These are phyloP conservation scores for Vicugna pacos DNA, from an alignment of 2,113 vertebrate species.

Conservation along the genomic window DNA sequence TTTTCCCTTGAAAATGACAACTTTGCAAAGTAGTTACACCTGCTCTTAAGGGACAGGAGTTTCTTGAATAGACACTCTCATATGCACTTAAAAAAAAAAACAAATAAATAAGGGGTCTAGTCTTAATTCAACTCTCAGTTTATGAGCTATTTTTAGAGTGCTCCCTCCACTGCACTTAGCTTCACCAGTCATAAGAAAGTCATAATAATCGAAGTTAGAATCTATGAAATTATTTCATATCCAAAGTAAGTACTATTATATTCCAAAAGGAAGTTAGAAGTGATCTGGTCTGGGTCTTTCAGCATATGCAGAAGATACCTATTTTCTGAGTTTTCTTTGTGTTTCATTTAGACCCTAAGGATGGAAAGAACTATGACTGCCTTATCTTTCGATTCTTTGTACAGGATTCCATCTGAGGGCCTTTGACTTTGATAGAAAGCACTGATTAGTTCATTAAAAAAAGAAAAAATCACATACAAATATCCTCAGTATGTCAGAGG, in stretches of 20 bases:
- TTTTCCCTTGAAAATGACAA: slow-evolving; percentile 71
- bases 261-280: not conserved
- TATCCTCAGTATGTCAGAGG: not conserved
- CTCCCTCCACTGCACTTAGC: not conserved
- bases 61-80: not conserved
- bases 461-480: not conserved
- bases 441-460: not conserved
- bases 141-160: not conserved
- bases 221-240: not conserved
- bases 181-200: not conserved
- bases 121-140: not conserved
- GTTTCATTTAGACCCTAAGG: not conserved
- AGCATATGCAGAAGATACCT: not conserved
- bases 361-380: not conserved
- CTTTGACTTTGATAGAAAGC: not conserved
- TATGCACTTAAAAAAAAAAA: not conserved
- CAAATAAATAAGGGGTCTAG: not conserved
- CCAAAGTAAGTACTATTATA: not conserved
- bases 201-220: not conserved
- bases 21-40: slow-evolving; percentile 18
- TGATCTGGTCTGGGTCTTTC: not conserved
- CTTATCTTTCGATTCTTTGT: not conserved
- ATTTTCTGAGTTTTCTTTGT: not conserved
- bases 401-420: not conserved
- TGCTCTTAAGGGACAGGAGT: not conserved